Conservation (phyloP, 2,888 invertebrate species). For the Brachypalpus laphriformis region DNA sequence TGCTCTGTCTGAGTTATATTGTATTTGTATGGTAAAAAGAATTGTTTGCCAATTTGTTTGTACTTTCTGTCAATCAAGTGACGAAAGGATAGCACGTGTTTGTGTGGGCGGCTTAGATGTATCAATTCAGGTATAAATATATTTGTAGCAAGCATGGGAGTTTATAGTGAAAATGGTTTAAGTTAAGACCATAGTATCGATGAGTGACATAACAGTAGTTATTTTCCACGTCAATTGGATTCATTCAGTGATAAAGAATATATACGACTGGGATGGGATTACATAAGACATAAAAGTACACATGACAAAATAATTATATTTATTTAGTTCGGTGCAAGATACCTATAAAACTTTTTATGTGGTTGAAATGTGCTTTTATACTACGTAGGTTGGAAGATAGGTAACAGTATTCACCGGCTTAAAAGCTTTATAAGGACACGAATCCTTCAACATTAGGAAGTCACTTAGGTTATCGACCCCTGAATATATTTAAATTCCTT, state of each 20-base stretch:
- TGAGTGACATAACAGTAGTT: neutral
- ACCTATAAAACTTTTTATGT: too few relatives aligned
- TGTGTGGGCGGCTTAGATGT: neutral
- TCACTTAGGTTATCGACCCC: too few relatives aligned
- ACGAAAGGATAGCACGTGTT: neutral
- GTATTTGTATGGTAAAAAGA: neutral
- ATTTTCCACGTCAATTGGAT: neutral
- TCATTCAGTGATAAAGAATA: neutral
- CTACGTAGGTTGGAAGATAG: too few relatives aligned
- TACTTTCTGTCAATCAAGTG: slow-evolving; percentile 35
- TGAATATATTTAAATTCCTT: too few relatives aligned
- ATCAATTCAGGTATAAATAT: neutral
- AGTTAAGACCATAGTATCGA: neutral
- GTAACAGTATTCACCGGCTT: too few relatives aligned
- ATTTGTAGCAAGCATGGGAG: neutral
- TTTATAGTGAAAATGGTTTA: neutral
- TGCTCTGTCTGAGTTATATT: neutral
- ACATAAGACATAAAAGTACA: too few relatives aligned
- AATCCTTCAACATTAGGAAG: too few relatives aligned
- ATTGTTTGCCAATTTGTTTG: slow-evolving; percentile 23
- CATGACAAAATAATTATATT: too few relatives aligned
- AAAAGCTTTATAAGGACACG: too few relatives aligned
- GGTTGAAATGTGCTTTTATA: too few relatives aligned
- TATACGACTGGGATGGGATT: neutral
- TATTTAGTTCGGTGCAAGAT: too few relatives aligned